Conservation (phyloP, 2,797 vertebrate species). For the Leuciscus waleckii region DNA sequence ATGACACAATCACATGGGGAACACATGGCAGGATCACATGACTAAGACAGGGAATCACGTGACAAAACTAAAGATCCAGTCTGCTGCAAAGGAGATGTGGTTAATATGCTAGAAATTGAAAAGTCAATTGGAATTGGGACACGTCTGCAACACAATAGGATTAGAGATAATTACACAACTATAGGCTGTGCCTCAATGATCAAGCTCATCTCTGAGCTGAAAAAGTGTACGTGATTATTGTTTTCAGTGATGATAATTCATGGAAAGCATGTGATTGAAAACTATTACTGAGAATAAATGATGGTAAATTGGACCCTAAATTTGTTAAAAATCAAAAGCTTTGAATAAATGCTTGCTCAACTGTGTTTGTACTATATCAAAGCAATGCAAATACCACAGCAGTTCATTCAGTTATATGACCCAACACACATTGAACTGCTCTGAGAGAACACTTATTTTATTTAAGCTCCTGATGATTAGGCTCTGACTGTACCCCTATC, state of each 20-base stretch:
- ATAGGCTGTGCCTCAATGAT: constrained; percentile 12
- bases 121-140: constrained; percentile 8
- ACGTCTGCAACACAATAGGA: not conserved
- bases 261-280: not conserved
- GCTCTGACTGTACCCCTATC: not conserved
- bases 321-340: not conserved
- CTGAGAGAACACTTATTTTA: not conserved
- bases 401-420: constrained; percentile 12
- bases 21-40: too few species aligned
- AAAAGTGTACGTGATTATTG: not conserved
- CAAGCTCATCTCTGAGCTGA: constrained; percentile 7
- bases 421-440: not conserved
- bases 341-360: not conserved
- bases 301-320: not conserved
- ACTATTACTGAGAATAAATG: not conserved
- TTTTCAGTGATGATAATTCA: constrained; percentile 26
- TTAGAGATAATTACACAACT: constrained; percentile 9
- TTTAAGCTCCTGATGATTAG: constrained; percentile 24
- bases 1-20: too few species aligned
- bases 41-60: too few species aligned
- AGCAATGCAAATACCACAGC: constrained; percentile 3
- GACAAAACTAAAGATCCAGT: constrained; percentile 10
- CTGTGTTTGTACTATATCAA: not conserved
- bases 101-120: constrained; percentile 27
- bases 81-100: not conserved